A percentile compares a stretch with the other conserved stretches of the same genome.
phyloP scores from a whole-genome alignment of 2,888 invertebrate species.

The Scaptomyza polygonia region DNA sequence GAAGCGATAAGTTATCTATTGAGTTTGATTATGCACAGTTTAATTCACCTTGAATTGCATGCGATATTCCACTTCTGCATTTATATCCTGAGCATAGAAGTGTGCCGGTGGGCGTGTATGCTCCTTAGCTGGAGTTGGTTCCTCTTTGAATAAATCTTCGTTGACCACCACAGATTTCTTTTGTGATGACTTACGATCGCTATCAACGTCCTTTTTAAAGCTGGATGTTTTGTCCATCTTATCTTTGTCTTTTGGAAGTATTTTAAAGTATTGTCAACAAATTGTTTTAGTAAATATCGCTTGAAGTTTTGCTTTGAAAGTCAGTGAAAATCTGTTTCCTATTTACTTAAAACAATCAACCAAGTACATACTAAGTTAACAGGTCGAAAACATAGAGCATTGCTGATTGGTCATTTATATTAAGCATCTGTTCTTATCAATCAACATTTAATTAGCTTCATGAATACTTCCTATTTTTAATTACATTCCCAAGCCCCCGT shows the following conservation, averaged over 20 bases:
- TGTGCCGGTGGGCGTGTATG: slow-evolving; percentile 10
- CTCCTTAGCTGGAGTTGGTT: accelerated
- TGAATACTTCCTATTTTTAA: slow-evolving; percentile 39
- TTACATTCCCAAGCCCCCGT: slow-evolving; percentile 15
- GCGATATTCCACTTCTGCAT: slow-evolving; percentile 41
- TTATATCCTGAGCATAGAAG: slow-evolving; percentile 46
- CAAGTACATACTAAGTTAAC: background rate
- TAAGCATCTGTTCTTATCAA: slow-evolving; percentile 6
- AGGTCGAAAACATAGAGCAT: background rate
- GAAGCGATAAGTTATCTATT: no score
- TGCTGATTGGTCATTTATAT: background rate
- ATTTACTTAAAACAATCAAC: background rate
- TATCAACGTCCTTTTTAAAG: background rate
- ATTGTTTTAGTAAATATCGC: background rate
- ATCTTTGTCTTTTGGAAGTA: background rate
- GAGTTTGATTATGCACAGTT: no score
- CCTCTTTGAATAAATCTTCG: background rate
- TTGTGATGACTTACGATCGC: background rate
- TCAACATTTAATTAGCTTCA: slow-evolving; percentile 11
- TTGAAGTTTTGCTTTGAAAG: background rate
- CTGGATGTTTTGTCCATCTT: slow-evolving; percentile 6
- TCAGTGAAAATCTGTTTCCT: background rate
- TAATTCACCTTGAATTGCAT: slow-evolving; percentile 47
- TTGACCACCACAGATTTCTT: slow-evolving; percentile 56
- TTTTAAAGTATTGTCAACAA: background rate